Evolutionary conservation across 2,797 vertebrate genomes (phyloP), one percentile per base, ranked within the genome.

Genomic region (Crocidura indochinensis): DNA sequence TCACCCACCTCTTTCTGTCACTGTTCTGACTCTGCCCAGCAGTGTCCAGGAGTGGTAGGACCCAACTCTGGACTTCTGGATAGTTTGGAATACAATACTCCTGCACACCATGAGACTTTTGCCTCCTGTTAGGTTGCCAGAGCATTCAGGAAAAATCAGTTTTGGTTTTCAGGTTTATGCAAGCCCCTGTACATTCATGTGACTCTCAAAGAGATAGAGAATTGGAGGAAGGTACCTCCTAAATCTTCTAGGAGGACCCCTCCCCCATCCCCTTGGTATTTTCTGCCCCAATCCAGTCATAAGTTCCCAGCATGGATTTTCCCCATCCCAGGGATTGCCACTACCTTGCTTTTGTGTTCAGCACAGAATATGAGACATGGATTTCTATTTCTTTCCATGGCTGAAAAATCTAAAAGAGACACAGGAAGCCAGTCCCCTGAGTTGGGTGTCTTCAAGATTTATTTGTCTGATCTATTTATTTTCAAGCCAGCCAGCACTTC

Each of bases 111-210:
- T 19, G 80, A 60, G 31, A 26, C 2, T 90, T 47, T 68, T 19
- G 22, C 65, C 26, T 80, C 10, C 14, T 46, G 53, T 51, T 82
- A 80, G 65, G 62, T 73, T 81, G 81, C 62, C 47, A 11, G 46
- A 72, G n/a, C 1, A 26, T 44, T 56, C 60, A 22, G 29, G 56
- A 8, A 92, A 92, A 51, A 8, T 20, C 53, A 60, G 65, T 47
- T 38, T 8, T 56, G 83, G 56, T n/a, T 24, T 22, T 67, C 68
- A 46, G 47, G n/a, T 44, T 51, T 92, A 46, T 62, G 51, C 46
- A 86, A 77, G 5, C 20, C 10, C 73, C 84, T 80, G 17, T 78
- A 17, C 53, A 92, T 85, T 86, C 46, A 15, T 49, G 3, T 27
- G 56, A 60, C 47, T 46, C 80, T 60, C 17, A n/a, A 71, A 76